Evolutionary conservation across 2,888 invertebrate genomes (phyloP).

Genomic region (Parnassius mnemosyne): DNA sequence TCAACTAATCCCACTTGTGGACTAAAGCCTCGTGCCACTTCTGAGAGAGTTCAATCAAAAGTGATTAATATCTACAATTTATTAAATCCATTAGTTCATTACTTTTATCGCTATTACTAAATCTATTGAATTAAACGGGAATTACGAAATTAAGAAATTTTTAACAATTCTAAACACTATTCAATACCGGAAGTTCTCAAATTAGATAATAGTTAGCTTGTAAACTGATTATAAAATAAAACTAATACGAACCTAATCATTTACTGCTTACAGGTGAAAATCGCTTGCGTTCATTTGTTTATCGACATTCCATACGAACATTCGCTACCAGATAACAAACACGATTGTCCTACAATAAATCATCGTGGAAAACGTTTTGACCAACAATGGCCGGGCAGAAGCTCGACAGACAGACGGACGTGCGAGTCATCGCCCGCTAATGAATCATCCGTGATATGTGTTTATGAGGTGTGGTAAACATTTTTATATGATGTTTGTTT

Average conservation of each 20-base stretch:
- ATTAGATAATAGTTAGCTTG: neutral
- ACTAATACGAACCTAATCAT: constrained; percentile 4
- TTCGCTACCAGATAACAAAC: constrained; percentile 31
- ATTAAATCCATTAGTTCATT: too few species aligned
- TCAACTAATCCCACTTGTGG: too few species aligned
- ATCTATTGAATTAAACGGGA: too few species aligned
- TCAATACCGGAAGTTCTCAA: neutral
- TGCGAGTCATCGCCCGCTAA: constrained; percentile 39
- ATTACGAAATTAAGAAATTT: too few species aligned
- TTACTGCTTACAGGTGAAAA: constrained; percentile 7
- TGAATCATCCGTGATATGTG: constrained; percentile 34
- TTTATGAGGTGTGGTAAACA: constrained; percentile 7
- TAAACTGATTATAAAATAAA: constrained; percentile 2
- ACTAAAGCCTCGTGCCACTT: too few species aligned
- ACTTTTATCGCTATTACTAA: too few species aligned
- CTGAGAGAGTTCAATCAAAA: too few species aligned
- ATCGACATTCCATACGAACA: constrained; percentile 9
- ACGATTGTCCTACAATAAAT: constrained; percentile 50
- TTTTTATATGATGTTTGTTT: neutral
- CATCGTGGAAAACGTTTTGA: constrained; percentile 47
- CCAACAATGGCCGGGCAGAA: constrained; percentile 34
- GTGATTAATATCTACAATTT: too few species aligned
- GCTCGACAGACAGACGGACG: constrained; percentile 33
- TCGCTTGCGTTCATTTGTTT: constrained; percentile 4
- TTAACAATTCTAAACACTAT: too few species aligned